These are phyloP conservation scores for Paragorgia papillata DNA, from an alignment of 92 coral and sea anemone genomes.

Conservation along the genomic window DNA sequence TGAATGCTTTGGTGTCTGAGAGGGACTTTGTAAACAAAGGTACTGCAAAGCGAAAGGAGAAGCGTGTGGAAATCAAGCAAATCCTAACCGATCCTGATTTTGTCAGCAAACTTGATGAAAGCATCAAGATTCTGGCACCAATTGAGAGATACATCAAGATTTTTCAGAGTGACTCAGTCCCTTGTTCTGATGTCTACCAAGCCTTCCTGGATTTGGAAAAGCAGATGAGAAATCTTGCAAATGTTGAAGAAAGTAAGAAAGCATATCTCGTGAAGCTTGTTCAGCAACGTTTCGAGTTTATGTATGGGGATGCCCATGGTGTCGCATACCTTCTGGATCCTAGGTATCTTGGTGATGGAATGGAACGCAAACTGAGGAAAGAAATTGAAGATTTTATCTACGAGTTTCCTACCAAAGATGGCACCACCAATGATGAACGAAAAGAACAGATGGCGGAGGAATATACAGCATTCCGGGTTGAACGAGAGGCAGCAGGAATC, in stretches of 20 bases:
- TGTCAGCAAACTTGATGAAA: constrained; percentile 8
- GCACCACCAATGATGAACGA: constrained; percentile 11
- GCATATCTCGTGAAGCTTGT: constrained; percentile 12
- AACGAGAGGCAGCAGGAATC: constrained; percentile 10
- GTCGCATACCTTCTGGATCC: constrained; percentile 23
- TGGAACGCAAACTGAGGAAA: constrained; percentile 6
- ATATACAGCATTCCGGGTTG: constrained; percentile 25
- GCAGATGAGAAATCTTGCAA: constrained; percentile 9
- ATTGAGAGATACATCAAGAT: constrained; percentile 25
- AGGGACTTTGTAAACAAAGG: constrained; percentile 34
- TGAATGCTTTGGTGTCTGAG: constrained; percentile 27
- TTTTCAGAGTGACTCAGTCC: constrained; percentile 30
- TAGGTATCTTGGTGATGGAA: constrained; percentile 17
- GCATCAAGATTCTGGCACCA: no score
- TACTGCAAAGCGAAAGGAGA: constrained; percentile 25
- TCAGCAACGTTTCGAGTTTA: constrained; percentile 4
- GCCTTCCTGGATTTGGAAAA: constrained; percentile 16
- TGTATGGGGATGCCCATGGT: constrained; percentile 30
- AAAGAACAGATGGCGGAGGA: constrained; percentile 16
- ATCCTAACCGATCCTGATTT: constrained; percentile 36
- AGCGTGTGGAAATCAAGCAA: constrained; percentile 20
- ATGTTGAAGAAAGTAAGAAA: background rate
- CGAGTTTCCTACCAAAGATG: constrained; percentile 17
- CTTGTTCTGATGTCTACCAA: constrained; percentile 28
- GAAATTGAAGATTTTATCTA: constrained; percentile 23